Base-by-base conservation (phyloP, 1,140 invertebrate genomes). In the Telenomus remus region DNA sequence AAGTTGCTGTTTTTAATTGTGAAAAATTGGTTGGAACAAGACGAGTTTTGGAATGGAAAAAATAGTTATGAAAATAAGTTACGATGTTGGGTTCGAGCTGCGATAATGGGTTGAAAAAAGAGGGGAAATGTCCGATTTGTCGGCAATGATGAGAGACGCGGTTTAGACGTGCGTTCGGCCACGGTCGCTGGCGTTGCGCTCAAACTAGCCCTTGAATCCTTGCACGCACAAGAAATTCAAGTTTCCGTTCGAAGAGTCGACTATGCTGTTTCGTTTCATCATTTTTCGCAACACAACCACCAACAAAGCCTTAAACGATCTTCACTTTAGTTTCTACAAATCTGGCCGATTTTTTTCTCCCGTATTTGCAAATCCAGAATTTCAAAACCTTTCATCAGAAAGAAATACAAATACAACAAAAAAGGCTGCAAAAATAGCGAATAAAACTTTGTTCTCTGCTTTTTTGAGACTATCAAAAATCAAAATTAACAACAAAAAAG, bases 151-250 rank as follows among this genome's bases (percentile, higher is more conserved):
- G 19, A 13, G 74, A 71, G 57, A 63, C 54, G 75, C 75, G 68
- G 75, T 77, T 71, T 61, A 63, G 19, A 27, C 6, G 19, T 27
- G 48, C 49, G 68, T 10, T 59, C 53, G 63, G 47, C 39, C 51
- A 51, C 69, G 43, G 57, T 64, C 34, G 59, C 19, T 27, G 11
- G 50, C 54, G 69, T 65, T 72, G 54, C 68, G 53, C 75, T 51
- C 19, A 27, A 68, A 71, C 66, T 71, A 75, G 63, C 76, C 78
- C 69, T 79, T 70, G 37, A 10, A 39, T 39, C 37, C 9, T 39
- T 9, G n/a, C 75, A 64, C 72, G 56, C 65, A 63, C 69, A 73
- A 75, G 77, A 79, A 79, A 80, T 69, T 65, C 74, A 69, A 79
- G 70, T 80, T 79, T 80, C 74, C 70, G 70, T 69, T 61, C 57